Conservation (phyloP, 1,140 invertebrate species). For the Lysiphlebus fabarum region DNA sequence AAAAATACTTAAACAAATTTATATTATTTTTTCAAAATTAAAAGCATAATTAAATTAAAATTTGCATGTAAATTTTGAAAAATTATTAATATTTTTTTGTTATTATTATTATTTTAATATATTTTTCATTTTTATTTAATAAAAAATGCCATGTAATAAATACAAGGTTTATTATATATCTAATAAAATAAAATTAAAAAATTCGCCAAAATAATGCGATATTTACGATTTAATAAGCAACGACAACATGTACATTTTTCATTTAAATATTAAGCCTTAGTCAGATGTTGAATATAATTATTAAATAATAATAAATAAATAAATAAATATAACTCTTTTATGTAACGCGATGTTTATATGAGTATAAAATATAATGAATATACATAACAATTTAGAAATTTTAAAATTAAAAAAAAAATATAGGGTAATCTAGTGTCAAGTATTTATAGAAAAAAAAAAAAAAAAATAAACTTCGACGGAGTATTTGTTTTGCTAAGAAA, state of each 20-base stretch:
- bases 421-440: no score
- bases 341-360: no score
- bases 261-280: constrained; percentile 1
- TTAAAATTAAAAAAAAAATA: no score
- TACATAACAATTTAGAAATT: no score
- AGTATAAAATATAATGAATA: no score
- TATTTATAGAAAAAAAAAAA: no score
- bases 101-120: constrained; percentile 1
- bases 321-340: not conserved
- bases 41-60: not conserved
- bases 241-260: constrained; percentile 9
- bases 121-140: not conserved
- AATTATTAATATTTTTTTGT: constrained; percentile 10
- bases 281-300: constrained; percentile 1
- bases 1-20: not conserved
- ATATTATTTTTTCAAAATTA: constrained; percentile 5
- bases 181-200: no score
- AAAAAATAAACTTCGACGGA: no score
- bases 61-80: constrained; percentile 1
- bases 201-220: no score
- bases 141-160: constrained; percentile 9
- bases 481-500: no score
- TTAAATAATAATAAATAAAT: not conserved
- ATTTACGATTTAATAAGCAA: not conserved
- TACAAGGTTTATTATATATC: not conserved